A percentile compares a stretch with the other conserved stretches of the same genome.
Conservation (phyloP, 2,888 invertebrate species). For the Auanema sp. region DNA sequence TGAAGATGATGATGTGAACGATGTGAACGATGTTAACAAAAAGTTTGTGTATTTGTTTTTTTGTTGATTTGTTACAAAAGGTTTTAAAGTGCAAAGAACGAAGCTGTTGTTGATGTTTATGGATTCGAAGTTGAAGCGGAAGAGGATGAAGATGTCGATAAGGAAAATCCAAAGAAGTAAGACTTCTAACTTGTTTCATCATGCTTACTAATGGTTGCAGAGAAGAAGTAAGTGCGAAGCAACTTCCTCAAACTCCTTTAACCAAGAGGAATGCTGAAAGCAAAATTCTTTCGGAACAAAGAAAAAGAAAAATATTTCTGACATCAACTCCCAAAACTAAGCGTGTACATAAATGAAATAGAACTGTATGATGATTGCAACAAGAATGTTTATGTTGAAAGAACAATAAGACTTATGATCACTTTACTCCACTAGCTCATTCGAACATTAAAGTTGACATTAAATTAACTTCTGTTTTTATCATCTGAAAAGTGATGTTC, state of each 20-base stretch:
- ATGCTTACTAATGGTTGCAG: neutral
- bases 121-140: neutral
- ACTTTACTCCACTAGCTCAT: neutral
- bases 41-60: neutral
- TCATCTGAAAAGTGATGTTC: no score
- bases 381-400: neutral
- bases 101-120: no score
- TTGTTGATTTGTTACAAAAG: neutral
- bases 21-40: slow-evolving; percentile 1
- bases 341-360: no score
- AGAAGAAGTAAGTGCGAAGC: neutral
- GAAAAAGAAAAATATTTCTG: neutral
- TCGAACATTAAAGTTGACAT: neutral
- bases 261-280: neutral
- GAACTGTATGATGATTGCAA: neutral
- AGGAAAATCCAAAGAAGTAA: neutral
- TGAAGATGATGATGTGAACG: neutral
- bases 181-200: neutral
- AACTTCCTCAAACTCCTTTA: neutral
- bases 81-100: no score
- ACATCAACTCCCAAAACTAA: no score
- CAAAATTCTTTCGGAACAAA: neutral
- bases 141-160: slow-evolving; percentile 7
- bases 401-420: slow-evolving; percentile 5
- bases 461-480: no score